Evolutionary conservation across 2,797 vertebrate species (phyloP), one percentile per base, ranked within the genome.

Genomic region (Squalus acanthias): DNA sequence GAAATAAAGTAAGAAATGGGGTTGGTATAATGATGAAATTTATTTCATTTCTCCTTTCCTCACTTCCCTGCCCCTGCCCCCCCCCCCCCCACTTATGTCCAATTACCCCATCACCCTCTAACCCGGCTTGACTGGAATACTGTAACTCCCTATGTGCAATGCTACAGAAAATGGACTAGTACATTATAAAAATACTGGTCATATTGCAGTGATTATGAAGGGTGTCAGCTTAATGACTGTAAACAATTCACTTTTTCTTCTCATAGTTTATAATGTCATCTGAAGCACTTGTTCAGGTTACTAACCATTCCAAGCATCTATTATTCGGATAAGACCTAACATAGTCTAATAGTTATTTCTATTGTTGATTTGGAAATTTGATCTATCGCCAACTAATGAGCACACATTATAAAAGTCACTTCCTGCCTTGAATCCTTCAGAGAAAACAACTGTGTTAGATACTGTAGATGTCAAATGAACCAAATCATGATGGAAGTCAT

Each of bases 341-440:
- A 57, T 13, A 29, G 8, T 91, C 88, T 63, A 7, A 26, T 33
- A 92, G 33, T n/a, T 63, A 57, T 60, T n/a, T n/a, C 89, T 33
- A 63, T 63, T 65, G 53, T 92, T 92, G 33, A 92, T 92, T 33
- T 65, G 15, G 89, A 92, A 92, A 92, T 92, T 92, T 92, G 60
- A 92, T 92, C 60, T 60, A 20, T n/a, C 33, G 60, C 7, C 13
- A n/a, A n/a, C 89, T 65, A n/a, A 92, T 92, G 60, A 92, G 57
- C 10, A 39, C 29, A 92, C 60, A 33, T 65, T 39, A 65, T 65
- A 92, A 92, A 92, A n/a, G 60, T 57, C n/a, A n/a, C 76, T 39
- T 39, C 87, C 87, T 57, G 9, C 87, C 53, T 60, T 88, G 9
- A 53, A 53, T 65, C 60, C 15, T n/a, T 92, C 87, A 89, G 72